phyloP scores from a whole-genome alignment of 1,140 invertebrate genomes.

The Drosophila equinoxialis region DNA sequence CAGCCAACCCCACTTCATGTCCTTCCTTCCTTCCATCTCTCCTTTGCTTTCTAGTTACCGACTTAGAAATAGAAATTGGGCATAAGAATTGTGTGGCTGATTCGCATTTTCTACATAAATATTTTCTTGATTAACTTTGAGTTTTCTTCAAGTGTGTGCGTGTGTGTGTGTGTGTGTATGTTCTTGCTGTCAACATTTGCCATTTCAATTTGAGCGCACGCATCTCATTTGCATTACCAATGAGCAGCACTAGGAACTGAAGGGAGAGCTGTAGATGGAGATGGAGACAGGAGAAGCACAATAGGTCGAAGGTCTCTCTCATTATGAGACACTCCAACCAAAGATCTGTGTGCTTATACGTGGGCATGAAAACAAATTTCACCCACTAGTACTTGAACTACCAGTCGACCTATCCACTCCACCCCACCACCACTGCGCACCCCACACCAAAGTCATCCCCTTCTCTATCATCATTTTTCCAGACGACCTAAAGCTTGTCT shows the following conservation, averaged over 20 bases:
- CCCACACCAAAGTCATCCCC: neutral
- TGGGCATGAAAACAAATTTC: constrained; percentile 24
- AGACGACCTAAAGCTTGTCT: constrained; percentile 21
- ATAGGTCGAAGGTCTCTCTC: constrained; percentile 26
- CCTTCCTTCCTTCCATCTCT: neutral
- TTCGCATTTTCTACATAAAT: constrained; percentile 53
- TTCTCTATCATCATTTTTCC: constrained; percentile 16
- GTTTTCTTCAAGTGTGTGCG: constrained; percentile 28
- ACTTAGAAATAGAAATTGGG: constrained; percentile 11
- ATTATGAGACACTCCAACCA: constrained; percentile 48
- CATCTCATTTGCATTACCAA: constrained; percentile 62
- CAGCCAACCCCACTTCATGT: neutral
- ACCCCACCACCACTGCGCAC: neutral
- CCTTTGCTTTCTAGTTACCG: neutral
- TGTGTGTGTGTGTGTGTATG: neutral
- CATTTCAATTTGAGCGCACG: constrained; percentile 63
- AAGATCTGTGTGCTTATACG: constrained; percentile 11
- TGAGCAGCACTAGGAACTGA: constrained; percentile 17
- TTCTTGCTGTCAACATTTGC: constrained; percentile 60
- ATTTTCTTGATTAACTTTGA: constrained; percentile 66
- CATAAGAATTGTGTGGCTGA: constrained; percentile 16
- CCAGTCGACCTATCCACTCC: neutral
- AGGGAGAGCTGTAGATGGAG: neutral
- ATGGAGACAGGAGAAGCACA: neutral
- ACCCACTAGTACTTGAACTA: neutral